Evolutionary conservation across 37 sponge, comb jelly and placozoan genomes (phyloP).

Genomic region (Lycopodina hypogea): DNA sequence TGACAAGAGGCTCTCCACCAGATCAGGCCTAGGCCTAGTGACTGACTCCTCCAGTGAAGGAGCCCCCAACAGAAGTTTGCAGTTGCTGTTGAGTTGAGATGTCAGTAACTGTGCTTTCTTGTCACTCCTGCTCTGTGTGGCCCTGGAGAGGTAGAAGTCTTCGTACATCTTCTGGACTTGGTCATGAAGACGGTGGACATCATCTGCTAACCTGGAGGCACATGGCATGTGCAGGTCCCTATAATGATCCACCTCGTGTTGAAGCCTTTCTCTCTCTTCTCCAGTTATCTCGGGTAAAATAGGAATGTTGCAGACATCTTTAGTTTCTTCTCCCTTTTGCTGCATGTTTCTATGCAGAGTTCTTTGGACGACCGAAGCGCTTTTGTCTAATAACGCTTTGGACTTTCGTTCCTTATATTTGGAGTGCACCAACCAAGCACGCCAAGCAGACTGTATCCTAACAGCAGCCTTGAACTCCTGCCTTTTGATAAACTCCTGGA

Average conservation of each 20-base stretch:
- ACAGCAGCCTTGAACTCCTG: conserved; percentile 36
- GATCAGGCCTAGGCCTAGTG: neutral
- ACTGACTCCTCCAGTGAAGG: conserved; percentile 25
- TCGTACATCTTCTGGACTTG: conserved; percentile 35
- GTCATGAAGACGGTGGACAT: conserved; percentile 21
- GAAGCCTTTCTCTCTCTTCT: conserved; percentile 3
- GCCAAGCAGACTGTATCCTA: conserved; percentile 61
- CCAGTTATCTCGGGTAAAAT: neutral
- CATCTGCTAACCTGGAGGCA: neutral
- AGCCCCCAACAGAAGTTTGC: conserved; percentile 27
- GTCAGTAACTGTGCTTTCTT: conserved; percentile 17
- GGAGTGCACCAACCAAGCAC: neutral
- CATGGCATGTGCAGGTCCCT: conserved; percentile 7
- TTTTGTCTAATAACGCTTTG: neutral
- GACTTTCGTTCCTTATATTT: neutral
- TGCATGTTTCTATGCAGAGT: conserved; percentile 4
- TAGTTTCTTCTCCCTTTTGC: conserved; percentile 13
- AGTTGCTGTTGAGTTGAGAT: conserved; percentile 31
- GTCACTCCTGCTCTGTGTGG: neutral
- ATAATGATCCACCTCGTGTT: conserved; percentile 15
- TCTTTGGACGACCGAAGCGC: conserved; percentile 49
- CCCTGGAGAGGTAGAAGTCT: conserved; percentile 39
- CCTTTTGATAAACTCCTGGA: conserved; percentile 16
- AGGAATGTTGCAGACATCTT: neutral
- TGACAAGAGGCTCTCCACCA: conserved; percentile 7